These are phyloP conservation scores for Lepus europaeus DNA, from an alignment of 2,113 vertebrate species.

Conservation along the genomic window DNA sequence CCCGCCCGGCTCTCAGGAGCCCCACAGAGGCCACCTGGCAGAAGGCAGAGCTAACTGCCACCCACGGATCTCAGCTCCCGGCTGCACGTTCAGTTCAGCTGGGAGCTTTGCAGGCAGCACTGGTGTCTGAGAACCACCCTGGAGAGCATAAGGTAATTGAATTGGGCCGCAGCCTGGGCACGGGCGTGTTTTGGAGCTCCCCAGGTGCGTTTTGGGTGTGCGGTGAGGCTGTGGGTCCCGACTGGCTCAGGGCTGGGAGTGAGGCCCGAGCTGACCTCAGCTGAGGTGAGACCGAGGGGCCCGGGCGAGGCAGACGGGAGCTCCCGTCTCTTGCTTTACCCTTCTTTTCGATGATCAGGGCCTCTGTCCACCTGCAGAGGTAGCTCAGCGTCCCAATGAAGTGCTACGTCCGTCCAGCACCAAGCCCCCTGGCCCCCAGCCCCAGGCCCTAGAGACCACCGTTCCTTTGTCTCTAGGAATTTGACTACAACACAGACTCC, in stretches of 20 bases:
- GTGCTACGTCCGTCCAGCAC: background rate
- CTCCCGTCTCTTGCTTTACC: background rate
- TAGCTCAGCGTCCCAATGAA: background rate
- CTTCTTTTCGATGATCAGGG: background rate
- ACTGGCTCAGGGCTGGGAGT: background rate
- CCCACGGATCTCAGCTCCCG: background rate
- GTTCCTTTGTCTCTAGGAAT: background rate
- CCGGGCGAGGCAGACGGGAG: background rate
- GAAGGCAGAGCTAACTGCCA: background rate
- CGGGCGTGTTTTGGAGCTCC: background rate
- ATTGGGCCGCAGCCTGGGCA: background rate
- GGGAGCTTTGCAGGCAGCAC: background rate
- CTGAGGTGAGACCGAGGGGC: background rate
- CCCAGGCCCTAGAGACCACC: background rate
- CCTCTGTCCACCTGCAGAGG: background rate
- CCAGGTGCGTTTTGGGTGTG: slow-evolving; percentile 2
- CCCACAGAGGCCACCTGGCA: background rate
- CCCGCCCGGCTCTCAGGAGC: background rate
- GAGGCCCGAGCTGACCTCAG: slow-evolving; percentile 47
- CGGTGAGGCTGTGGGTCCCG: background rate
- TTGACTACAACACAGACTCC: background rate
- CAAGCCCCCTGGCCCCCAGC: background rate
- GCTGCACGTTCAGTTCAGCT: background rate
- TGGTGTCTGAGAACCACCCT: background rate
- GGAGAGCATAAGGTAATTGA: slow-evolving; percentile 17